Evolutionary conservation across 2,888 invertebrate genomes (phyloP).

Genomic region (Entomobrya proxima): DNA sequence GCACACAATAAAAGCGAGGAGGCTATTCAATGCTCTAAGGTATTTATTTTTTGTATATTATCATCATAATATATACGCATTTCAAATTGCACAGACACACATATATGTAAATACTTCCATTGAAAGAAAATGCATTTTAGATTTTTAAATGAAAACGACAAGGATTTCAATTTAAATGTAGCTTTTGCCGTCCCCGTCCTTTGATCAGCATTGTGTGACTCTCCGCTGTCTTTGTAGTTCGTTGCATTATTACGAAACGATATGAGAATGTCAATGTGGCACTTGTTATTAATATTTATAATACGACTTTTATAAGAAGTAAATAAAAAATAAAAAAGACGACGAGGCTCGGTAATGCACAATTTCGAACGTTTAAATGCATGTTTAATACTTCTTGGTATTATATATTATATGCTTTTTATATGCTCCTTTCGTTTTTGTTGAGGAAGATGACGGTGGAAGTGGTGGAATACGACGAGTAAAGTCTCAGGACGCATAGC

Average conservation of each 20-base stretch:
- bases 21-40: slow-evolving; percentile 35
- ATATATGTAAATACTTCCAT: background rate
- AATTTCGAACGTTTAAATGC: slow-evolving; percentile 6
- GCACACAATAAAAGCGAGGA: slow-evolving; percentile 7
- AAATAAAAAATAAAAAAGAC: background rate
- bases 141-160: slow-evolving; percentile 47
- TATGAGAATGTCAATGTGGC: slow-evolving; percentile 64
- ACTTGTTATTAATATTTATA: slow-evolving; percentile 63
- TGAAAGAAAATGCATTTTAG: slow-evolving; percentile 30
- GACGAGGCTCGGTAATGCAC: slow-evolving; percentile 26
- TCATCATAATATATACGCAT: background rate
- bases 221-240: slow-evolving; percentile 26
- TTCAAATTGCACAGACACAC: background rate
- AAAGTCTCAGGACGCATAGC: slow-evolving; percentile 18
- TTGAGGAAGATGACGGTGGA: slow-evolving; percentile 13
- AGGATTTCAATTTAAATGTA: slow-evolving; percentile 45
- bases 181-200: slow-evolving; percentile 23
- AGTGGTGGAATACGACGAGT: slow-evolving; percentile 1
- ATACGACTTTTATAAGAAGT: background rate
- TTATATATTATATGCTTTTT: background rate
- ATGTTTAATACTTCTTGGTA: background rate
- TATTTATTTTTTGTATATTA: background rate
- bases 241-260: slow-evolving; percentile 39
- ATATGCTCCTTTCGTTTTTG: slow-evolving; percentile 35
- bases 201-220: slow-evolving; percentile 16